Evolutionary conservation across 37 sponge, comb jelly and placozoan species (phyloP).

Genomic region (Oscarella lobularis): DNA sequence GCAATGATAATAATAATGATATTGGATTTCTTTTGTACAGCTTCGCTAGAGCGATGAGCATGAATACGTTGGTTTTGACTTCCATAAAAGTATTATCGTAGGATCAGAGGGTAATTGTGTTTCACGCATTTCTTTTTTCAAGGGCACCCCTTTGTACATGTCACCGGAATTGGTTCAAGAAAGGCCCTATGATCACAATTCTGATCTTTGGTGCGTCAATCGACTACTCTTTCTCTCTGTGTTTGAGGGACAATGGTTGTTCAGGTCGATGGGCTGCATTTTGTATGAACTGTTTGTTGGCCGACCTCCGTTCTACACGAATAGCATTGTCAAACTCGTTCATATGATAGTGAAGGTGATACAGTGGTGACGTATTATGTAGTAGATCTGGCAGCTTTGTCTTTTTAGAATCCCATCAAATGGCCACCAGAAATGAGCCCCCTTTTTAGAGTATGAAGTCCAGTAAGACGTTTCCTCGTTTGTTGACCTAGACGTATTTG

Average conservation of each 20-base stretch:
- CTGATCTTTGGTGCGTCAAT: constrained; percentile 73
- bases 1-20: background rate
- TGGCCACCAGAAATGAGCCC: constrained; percentile 71
- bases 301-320: constrained; percentile 83
- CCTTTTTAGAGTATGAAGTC: constrained; percentile 19
- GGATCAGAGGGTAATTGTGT: constrained; percentile 3
- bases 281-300: constrained; percentile 80
- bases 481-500: background rate
- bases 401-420: constrained; percentile 34
- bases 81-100: constrained; percentile 65
- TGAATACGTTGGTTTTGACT: constrained; percentile 74
- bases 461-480: background rate
- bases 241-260: background rate
- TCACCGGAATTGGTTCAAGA: constrained; percentile 93
- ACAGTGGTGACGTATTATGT: background rate
- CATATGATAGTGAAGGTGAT: constrained; percentile 23
- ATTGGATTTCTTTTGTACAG: constrained; percentile 6
- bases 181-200: constrained; percentile 80
- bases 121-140: background rate
- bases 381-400: background rate
- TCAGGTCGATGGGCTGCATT: constrained; percentile 78
- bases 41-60: constrained; percentile 83
- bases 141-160: constrained; percentile 96
- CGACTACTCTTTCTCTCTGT: background rate
- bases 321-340: constrained; percentile 74